Evolutionary conservation across 2,888 invertebrate species (phyloP), one percentile per base, ranked within the genome.

Genomic region (Eilema depressum): DNA sequence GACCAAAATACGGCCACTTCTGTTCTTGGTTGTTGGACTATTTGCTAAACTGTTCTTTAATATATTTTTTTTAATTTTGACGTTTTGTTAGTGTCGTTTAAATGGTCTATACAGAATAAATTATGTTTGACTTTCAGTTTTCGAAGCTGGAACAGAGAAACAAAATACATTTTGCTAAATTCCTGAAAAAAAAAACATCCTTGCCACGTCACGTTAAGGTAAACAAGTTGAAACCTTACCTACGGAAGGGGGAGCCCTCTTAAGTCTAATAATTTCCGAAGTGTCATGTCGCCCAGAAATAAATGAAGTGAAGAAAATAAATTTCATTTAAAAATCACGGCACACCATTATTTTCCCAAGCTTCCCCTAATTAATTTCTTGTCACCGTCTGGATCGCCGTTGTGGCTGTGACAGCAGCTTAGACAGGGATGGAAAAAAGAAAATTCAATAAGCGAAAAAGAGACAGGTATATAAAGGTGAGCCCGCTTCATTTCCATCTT

Each of bases 281-380:
- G 93, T 93, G 95, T 94, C 94, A 94, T 93, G 94, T 94, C 91
- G 90, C 90, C 89, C 86, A 85, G 91, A 91, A 94, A 94, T 93
- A 94, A 94, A 94, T 95, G 95, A 94, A 94, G 91, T 93, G 94
- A 84, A 93, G 93, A 92, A 93, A 94, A 93, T 94, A 93, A 94
- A 94, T 94, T 94, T 93, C 92, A 93, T 95, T 94, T 94, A 95
- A 95, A 95, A 95, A 95, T 94, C 94, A 93, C 93, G 93, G 91
- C 91, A 85, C 85, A 91, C 94, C 94, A 95, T 95, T 95, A 94
- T 95, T 94, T 93, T 92, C 91, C 90, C 89, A 86, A 87, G 91
- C 91, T 92, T 93, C 93, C 92, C 93, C 94, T 95, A 94, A 95
- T 95, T 95, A 95, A 95, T 95, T 95, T 94, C 94, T 92, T 94